Evolutionary conservation across 2,797 vertebrate species (phyloP).

Genomic region (Nasua narica): DNA sequence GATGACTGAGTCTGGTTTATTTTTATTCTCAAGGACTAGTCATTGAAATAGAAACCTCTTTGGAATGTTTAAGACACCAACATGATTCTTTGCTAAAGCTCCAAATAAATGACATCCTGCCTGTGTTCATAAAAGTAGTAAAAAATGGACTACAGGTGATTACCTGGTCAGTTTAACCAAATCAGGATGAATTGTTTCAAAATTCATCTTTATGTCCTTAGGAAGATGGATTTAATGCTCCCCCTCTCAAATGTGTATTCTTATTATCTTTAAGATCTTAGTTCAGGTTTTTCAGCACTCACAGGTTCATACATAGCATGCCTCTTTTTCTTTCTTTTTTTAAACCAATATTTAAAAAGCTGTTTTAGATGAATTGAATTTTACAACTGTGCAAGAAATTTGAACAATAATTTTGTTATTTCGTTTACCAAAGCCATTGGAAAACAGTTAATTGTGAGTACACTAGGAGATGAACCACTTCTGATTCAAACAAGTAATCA

Average conservation of each 20-base stretch:
- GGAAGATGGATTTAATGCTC: background rate
- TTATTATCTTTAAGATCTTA: slow-evolving; percentile 21
- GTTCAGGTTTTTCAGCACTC: background rate
- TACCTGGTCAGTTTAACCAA: slow-evolving; percentile 32
- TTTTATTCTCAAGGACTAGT: slow-evolving; percentile 24
- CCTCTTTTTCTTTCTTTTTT: background rate
- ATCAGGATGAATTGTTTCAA: background rate
- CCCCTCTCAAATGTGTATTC: background rate
- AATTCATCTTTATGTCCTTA: slow-evolving; percentile 27
- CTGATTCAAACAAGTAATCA: background rate
- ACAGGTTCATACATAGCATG: background rate
- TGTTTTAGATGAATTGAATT: background rate
- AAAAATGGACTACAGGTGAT: background rate
- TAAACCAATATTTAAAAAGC: background rate
- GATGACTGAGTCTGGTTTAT: slow-evolving; percentile 27
- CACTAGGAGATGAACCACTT: slow-evolving; percentile 1
- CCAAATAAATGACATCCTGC: background rate
- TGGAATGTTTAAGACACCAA: background rate
- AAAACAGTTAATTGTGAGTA: background rate
- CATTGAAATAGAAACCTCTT: slow-evolving; percentile 23
- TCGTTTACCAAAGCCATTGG: slow-evolving; percentile 30
- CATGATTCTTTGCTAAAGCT: background rate
- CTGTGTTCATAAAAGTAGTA: slow-evolving; percentile 29
- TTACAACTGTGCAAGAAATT: background rate
- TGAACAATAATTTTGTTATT: slow-evolving; percentile 26